A percentile compares a stretch with the other conserved stretches of the same genome.
phyloP scores from a whole-genome alignment of 92 coral and sea anemone genomes.

The Meandrina meandrites region DNA sequence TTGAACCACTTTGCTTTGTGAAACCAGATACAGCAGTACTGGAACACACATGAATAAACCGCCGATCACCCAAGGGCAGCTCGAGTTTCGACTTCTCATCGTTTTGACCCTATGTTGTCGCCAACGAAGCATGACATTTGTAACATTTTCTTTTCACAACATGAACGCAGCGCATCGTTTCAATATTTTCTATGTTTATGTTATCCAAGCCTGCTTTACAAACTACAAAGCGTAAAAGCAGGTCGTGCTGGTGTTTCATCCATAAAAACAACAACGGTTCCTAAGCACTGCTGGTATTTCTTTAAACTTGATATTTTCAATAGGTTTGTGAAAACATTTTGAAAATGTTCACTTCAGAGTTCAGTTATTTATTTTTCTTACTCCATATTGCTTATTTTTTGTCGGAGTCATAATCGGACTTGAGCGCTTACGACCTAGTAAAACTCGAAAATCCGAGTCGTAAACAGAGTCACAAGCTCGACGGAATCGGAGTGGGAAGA shows the following conservation, averaged over 20 bases:
- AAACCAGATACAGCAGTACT: slow-evolving; percentile 25
- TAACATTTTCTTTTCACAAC: slow-evolving; percentile 24
- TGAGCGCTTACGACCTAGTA: too few species aligned
- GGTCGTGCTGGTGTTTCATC: slow-evolving; percentile 34
- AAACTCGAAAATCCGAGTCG: too few species aligned
- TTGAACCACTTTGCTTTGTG: not conserved
- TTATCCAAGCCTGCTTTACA: slow-evolving; percentile 14
- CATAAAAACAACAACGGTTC: slow-evolving; percentile 3
- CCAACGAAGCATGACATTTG: slow-evolving; percentile 28
- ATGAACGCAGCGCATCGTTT: not conserved
- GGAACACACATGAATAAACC: slow-evolving; percentile 14
- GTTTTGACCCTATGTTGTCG: slow-evolving; percentile 16
- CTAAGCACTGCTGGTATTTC: slow-evolving; percentile 22
- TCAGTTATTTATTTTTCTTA: not conserved
- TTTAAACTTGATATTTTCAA: not conserved
- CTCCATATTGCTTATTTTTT: too few species aligned
- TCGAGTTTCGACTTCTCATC: slow-evolving; percentile 32
- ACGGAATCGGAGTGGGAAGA: too few species aligned
- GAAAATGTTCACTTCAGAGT: not conserved
- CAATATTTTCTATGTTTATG: slow-evolving; percentile 26
- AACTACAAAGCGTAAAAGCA: slow-evolving; percentile 36
- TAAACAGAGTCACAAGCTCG: too few species aligned
- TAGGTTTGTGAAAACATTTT: slow-evolving; percentile 4
- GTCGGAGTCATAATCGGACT: too few species aligned
- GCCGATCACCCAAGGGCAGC: slow-evolving; percentile 25